Percentiles rank a stretch among this genome's conserved stretches.
Conservation (phyloP, 2,888 invertebrate genomes). For the Agonopterix subpropinquella region DNA sequence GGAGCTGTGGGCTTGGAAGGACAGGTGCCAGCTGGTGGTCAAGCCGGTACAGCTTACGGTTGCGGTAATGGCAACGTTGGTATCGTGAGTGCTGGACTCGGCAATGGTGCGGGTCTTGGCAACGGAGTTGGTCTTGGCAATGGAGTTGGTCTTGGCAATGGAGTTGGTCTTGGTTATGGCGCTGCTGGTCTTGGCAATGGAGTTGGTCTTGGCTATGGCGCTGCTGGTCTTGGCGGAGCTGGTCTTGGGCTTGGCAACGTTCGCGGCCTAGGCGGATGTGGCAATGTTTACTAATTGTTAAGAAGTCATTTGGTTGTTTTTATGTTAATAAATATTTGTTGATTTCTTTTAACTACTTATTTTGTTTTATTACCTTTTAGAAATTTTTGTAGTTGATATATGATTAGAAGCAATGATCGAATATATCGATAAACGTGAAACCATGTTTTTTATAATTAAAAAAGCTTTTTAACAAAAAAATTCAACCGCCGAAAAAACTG, state of each 20-base stretch:
- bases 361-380: too few species aligned
- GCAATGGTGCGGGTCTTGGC: background rate
- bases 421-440: too few species aligned
- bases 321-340: too few species aligned
- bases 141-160: background rate
- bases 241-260: conserved; percentile 2
- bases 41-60: conserved; percentile 19
- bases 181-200: background rate
- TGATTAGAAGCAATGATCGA: too few species aligned
- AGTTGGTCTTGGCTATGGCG: background rate
- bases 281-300: too few species aligned
- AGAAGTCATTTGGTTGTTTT: too few species aligned
- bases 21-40: conserved; percentile 13
- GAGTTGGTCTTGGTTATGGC: conserved; percentile 2
- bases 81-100: conserved; percentile 7
- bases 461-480: too few species aligned
- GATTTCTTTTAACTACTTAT: too few species aligned
- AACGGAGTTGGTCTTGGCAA: conserved; percentile 5
- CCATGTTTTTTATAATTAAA: too few species aligned
- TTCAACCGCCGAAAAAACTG: too few species aligned
- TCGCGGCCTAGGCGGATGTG: too few species aligned
- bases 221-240: background rate
- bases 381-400: too few species aligned
- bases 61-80: conserved; percentile 20
- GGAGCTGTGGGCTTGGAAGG: conserved; percentile 23